Evolutionary conservation across 2,888 invertebrate genomes (phyloP), one percentile per base, ranked within the genome.

Genomic region (Lagria hirta): DNA sequence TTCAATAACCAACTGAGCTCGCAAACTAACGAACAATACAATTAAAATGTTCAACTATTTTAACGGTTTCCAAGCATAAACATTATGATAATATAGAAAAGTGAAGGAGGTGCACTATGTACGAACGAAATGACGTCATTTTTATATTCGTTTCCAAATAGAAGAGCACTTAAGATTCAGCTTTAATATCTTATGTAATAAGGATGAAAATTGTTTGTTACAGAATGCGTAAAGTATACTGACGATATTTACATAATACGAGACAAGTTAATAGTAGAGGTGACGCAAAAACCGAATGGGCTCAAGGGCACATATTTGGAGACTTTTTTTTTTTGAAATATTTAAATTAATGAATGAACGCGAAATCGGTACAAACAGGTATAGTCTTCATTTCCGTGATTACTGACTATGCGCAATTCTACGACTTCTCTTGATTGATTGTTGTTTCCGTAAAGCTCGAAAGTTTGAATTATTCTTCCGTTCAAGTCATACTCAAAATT

Each of bases 391-490:
- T 51, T 51, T 17, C 56, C 56, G 26, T 56, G 32, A 29, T 56
- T 56, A 34, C 36, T 51, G 4, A 54, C 32, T 23, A 56, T 50
- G 6, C 32, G 30, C 17, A 56, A 40, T 17, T 53, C 46, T 3
- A 56, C 44, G 14, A 14, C 20, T 29, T 46, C 26, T 30, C 50
- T 47, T 8, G 32, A 28, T 4, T 18, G 16, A 23, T 37, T 26
- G 8, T 3, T 5, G 11, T 18, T 22, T 5, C 8, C 4, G 4
- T n/a, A 10, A 2, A 62, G 26, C 7, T 33, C 11, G 60, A 80
- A 81, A 51, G 69, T 72, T 64, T 82, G 81, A 30, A 77, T 63
- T 8, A 78, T 70, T 16, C 66, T 64, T 4, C 73, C 75, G 36
- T 71, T 56, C 21, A 71, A 61, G 33, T 69, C 57, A 62, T 77